phyloP scores from a whole-genome alignment of 2,888 invertebrate species.

The Anthrax anthrax region DNA sequence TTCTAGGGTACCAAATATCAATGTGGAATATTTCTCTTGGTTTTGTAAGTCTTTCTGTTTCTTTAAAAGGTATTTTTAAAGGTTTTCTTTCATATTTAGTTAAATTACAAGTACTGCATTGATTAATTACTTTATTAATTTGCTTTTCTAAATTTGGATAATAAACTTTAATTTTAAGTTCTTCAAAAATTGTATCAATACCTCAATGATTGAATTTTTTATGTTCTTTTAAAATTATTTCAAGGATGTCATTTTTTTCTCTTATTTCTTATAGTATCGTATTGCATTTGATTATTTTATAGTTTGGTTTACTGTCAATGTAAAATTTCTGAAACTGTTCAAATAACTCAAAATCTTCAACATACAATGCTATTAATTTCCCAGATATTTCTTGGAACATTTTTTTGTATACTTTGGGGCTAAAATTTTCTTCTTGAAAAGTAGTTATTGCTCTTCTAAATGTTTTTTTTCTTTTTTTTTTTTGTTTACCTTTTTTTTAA shows the following conservation, averaged over 20 bases:
- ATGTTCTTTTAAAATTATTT: not conserved
- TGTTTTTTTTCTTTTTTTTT: not conserved
- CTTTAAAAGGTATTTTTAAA: not conserved
- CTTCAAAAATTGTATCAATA: not conserved
- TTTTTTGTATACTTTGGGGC: not conserved
- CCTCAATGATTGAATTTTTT: not conserved
- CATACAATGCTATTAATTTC: not conserved
- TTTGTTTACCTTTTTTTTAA: not conserved
- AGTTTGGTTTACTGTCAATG: not conserved
- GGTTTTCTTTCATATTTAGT: constrained; percentile 3
- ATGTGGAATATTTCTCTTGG: not conserved
- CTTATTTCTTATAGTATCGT: not conserved
- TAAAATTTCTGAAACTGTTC: not conserved
- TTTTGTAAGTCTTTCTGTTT: not conserved
- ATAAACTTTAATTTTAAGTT: not conserved
- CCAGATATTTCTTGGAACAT: not conserved
- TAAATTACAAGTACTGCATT: not conserved
- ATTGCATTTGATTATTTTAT: not conserved
- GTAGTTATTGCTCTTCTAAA: not conserved
- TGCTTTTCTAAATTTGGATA: not conserved
- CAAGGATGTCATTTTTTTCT: not conserved
- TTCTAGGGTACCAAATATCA: not conserved
- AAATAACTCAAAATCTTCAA: not conserved
- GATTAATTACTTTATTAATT: constrained; percentile 1
- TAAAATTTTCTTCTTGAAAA: not conserved